Percentiles rank a stretch among this genome's conserved stretches.
Evolutionary conservation across 2,797 vertebrate species (phyloP).

Genomic region (Botia almorhae): DNA sequence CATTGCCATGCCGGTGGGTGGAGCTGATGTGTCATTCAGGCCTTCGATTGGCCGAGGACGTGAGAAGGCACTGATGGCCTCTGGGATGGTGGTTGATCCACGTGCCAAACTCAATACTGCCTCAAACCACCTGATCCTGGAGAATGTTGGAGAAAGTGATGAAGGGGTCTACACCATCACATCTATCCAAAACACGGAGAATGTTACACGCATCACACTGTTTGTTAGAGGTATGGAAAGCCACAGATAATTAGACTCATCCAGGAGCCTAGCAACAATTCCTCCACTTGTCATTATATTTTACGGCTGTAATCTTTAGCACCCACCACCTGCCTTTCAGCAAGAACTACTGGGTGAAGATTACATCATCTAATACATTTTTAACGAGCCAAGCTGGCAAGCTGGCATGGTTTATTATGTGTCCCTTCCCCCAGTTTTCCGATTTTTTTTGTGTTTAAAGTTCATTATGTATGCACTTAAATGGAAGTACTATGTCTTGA

Average conservation of each 20-base stretch:
- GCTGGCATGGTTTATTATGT: not conserved
- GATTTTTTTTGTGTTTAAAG: too few relatives aligned
- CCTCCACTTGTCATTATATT: too few relatives aligned
- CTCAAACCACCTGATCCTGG: constrained; percentile 71
- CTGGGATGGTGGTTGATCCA: constrained; percentile 30
- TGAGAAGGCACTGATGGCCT: constrained; percentile 67
- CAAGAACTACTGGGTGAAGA: not conserved
- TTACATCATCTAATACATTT: not conserved
- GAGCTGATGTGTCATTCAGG: constrained; percentile 67
- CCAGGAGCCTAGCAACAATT: too few relatives aligned
- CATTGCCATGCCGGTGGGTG: constrained; percentile 64
- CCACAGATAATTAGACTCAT: too few relatives aligned
- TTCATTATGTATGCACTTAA: not conserved
- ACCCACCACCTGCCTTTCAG: too few relatives aligned
- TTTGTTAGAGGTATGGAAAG: constrained; percentile 73
- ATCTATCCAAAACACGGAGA: constrained; percentile 55
- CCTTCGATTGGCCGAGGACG: constrained; percentile 36
- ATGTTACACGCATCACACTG: constrained; percentile 64
- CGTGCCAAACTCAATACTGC: constrained; percentile 66
- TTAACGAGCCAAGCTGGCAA: not conserved
- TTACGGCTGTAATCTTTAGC: not conserved
- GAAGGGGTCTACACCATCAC: constrained; percentile 78
- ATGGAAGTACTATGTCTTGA: not conserved
- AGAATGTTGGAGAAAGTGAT: constrained; percentile 72
- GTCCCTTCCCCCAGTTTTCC: not conserved